These are phyloP conservation scores for Margarornis squamiger DNA, from an alignment of 2,797 vertebrate species.

Conservation along the genomic window DNA sequence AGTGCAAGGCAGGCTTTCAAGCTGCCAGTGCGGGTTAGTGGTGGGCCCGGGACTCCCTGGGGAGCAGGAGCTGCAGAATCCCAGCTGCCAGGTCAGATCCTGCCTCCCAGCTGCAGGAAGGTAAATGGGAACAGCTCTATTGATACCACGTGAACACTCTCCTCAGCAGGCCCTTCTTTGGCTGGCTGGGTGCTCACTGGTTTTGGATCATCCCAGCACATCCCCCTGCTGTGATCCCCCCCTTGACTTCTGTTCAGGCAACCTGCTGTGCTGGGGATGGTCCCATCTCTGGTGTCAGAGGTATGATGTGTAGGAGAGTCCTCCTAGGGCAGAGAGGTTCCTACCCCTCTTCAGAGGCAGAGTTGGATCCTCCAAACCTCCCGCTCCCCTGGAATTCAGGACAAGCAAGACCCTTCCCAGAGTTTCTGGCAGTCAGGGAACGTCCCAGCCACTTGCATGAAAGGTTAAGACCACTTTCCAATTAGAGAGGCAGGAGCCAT, in stretches of 20 bases:
- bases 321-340: not conserved
- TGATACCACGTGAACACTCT: accelerated
- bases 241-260: not conserved
- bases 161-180: not conserved
- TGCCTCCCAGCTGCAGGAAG: not conserved
- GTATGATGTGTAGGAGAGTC: not conserved
- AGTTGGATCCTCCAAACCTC: not conserved
- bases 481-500: slow-evolving; percentile 64
- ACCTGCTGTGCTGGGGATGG: not conserved
- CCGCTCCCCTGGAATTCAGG: not conserved
- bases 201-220: not conserved
- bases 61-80: slow-evolving; percentile 24
- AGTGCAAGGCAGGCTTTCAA: slow-evolving; percentile 55
- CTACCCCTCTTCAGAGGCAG: not conserved
- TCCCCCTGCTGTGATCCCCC: not conserved
- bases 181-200: not conserved
- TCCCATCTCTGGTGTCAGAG: not conserved
- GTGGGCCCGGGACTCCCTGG: slow-evolving; percentile 34
- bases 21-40: slow-evolving; percentile 22
- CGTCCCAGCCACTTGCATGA: not conserved
- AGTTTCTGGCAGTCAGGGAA: not conserved
- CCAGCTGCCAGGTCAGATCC: not conserved
- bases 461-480: slow-evolving; percentile 67
- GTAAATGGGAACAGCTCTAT: not conserved
- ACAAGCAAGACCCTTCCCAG: not conserved